Percentiles rank a stretch among this genome's conserved stretches.
Conservation (phyloP, 2,888 invertebrate species). For the Drosophila phalerata region DNA sequence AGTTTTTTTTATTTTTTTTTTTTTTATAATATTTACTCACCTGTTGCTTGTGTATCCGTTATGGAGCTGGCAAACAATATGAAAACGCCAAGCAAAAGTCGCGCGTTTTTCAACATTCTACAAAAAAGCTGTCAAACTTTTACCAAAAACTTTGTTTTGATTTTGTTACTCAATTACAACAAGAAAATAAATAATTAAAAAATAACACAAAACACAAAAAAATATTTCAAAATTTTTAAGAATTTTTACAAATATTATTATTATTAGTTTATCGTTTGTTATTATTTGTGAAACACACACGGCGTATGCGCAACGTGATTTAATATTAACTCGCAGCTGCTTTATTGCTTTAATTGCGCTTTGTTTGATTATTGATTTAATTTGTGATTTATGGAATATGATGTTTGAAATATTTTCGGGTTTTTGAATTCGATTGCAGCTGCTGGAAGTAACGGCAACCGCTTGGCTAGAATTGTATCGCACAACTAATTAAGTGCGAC, state of each 20-base stretch:
- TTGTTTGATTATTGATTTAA: background rate
- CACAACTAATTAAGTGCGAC: constrained; percentile 79
- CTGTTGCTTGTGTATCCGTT: constrained; percentile 65
- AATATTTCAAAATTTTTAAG: background rate
- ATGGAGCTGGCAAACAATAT: constrained; percentile 55
- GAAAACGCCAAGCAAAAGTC: constrained; percentile 57
- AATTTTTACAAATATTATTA: background rate
- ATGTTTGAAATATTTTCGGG: constrained; percentile 1
- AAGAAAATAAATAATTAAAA: background rate
- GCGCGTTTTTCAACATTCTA: constrained; percentile 61
- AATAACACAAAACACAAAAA: constrained; percentile 6
- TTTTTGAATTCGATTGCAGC: constrained; percentile 35
- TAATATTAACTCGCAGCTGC: constrained; percentile 1
- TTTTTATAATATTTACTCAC: constrained; percentile 57
- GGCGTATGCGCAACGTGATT: constrained; percentile 61
- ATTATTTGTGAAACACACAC: constrained; percentile 40
- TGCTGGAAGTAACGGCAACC: constrained; percentile 62
- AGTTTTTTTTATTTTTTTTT: too few relatives aligned
- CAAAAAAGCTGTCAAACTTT: constrained; percentile 24
- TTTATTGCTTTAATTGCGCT: background rate
- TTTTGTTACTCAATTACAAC: background rate
- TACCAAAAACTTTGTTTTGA: background rate
- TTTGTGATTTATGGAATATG: background rate
- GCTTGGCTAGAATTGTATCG: constrained; percentile 81
- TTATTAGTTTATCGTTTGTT: background rate